Percentiles rank a stretch among this genome's conserved stretches.
These are phyloP conservation scores for Physocephala rufipes DNA, from an alignment of 2,888 invertebrate species.

Conservation along the genomic window DNA sequence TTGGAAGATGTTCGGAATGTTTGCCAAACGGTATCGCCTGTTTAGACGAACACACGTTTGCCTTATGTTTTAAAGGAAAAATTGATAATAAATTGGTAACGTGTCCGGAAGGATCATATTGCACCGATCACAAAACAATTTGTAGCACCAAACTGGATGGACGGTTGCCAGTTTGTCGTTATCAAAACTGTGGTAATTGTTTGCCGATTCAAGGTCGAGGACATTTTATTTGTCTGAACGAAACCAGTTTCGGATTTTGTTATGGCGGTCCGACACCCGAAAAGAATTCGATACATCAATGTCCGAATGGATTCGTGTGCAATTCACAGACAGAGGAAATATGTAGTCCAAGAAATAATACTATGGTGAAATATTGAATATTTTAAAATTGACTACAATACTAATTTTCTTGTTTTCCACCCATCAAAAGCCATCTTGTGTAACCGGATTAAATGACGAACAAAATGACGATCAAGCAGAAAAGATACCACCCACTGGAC, in stretches of 20 bases:
- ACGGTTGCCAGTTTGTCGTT: neutral
- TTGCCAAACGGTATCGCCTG: conserved; percentile 23
- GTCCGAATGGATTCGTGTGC: conserved; percentile 19
- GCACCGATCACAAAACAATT: conserved; percentile 4
- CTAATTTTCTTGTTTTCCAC: neutral
- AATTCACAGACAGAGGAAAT: neutral
- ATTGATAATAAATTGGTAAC: neutral
- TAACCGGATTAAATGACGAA: neutral
- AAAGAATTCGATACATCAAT: conserved; percentile 1
- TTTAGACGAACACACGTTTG: conserved; percentile 16
- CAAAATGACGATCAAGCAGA: neutral
- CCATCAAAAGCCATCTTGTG: conserved; percentile 7
- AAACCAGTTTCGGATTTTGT: conserved; percentile 26
- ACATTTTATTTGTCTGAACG: conserved; percentile 19
- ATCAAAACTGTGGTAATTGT: conserved; percentile 24
- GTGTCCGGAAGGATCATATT: conserved; percentile 19
- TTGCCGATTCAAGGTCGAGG: neutral
- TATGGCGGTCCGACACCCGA: conserved; percentile 2
- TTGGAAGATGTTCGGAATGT: conserved; percentile 16
- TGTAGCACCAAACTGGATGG: neutral
- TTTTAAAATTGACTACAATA: neutral
- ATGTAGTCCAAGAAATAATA: neutral
- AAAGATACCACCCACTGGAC: neutral
- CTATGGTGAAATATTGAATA: neutral
- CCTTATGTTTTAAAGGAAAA: conserved; percentile 1